Percentiles rank a stretch among this genome's conserved stretches.
Conservation (phyloP, 2,113 vertebrate species). For the Nesoenas mayeri region DNA sequence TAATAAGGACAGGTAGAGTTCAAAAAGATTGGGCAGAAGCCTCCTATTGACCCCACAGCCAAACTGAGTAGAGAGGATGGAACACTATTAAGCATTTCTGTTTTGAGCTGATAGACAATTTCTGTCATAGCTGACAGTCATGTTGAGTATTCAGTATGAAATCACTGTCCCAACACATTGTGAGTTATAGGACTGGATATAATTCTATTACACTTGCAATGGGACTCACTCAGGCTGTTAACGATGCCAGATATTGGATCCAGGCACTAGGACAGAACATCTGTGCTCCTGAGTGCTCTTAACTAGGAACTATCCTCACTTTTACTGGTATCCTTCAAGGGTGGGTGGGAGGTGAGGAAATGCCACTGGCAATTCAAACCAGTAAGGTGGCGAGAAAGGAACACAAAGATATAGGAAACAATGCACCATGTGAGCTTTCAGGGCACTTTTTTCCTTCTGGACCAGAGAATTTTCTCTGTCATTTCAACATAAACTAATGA, state of each 20-base stretch:
- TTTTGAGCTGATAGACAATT: neutral
- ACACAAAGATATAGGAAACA: neutral
- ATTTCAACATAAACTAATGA: neutral
- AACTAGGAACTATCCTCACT: neutral
- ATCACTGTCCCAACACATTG: neutral
- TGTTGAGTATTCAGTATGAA: neutral
- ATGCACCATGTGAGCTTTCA: neutral
- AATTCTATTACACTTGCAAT: neutral
- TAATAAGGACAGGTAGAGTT: neutral
- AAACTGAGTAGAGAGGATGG: rapidly evolving
- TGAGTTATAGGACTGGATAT: neutral
- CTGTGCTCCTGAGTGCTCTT: neutral
- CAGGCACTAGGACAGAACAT: neutral
- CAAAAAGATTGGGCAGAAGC: neutral
- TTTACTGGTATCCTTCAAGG: neutral
- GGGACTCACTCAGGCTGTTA: neutral
- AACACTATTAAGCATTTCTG: neutral
- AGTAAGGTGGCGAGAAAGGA: neutral
- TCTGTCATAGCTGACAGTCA: neutral
- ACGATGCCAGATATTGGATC: neutral
- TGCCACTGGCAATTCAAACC: neutral
- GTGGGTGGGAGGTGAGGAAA: neutral
- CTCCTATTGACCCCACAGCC: neutral
- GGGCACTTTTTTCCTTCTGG: neutral
- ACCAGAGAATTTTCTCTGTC: neutral